phyloP scores from a whole-genome alignment of 1,140 invertebrate species.

The Steinernema feltiae region DNA sequence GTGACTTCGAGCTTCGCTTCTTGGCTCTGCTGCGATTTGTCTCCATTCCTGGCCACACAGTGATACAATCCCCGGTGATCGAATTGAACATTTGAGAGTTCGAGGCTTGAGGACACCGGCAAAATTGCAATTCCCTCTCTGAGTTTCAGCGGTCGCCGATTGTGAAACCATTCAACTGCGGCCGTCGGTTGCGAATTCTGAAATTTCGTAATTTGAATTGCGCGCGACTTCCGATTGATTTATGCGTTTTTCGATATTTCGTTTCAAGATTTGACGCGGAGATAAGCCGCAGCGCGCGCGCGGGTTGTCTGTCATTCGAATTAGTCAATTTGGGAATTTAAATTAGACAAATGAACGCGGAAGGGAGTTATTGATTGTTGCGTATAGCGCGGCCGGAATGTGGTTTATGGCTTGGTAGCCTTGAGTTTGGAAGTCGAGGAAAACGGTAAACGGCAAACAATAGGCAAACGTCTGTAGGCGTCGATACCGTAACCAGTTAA shows the following conservation, averaged over 20 bases:
- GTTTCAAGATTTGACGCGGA: not conserved
- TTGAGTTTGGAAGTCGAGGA: no score
- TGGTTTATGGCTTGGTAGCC: no score
- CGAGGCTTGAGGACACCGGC: not conserved
- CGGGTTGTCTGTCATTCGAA: not conserved
- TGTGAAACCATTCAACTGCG: constrained; percentile 21
- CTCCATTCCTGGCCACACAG: not conserved
- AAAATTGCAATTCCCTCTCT: not conserved
- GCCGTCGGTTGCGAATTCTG: constrained; percentile 19
- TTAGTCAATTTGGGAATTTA: not conserved
- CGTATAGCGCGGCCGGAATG: not conserved
- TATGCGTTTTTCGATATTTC: not conserved
- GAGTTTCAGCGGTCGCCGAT: constrained; percentile 17
- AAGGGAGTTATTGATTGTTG: not conserved
- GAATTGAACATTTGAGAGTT: not conserved
- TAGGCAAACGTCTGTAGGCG: no score
- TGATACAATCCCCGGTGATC: not conserved
- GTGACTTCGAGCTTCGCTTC: not conserved
- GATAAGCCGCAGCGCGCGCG: not conserved
- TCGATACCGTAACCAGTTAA: no score
- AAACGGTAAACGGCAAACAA: no score
- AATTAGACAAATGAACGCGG: not conserved
- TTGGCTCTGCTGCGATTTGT: not conserved
- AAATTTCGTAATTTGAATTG: constrained; percentile 17
- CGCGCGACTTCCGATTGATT: no score